A percentile compares a stretch with the other conserved stretches of the same genome.
These are phyloP conservation scores for Drosophila sturtevanti DNA, from an alignment of 1,140 invertebrate species.

Conservation along the genomic window DNA sequence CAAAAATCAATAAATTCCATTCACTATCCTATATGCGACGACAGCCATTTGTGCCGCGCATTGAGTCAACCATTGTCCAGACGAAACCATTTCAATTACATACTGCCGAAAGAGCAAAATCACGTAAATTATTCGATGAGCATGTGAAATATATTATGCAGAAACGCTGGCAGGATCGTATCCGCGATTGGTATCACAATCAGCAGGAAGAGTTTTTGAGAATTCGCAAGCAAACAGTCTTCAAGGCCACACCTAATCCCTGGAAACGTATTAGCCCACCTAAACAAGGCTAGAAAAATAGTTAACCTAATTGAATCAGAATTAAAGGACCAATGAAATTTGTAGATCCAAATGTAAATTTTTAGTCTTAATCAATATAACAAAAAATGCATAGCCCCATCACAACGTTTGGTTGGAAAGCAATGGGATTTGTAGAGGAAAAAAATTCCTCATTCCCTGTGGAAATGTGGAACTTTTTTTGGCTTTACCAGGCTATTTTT, in stretches of 20 bases:
- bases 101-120: slow-evolving; percentile 23
- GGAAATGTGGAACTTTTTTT: too few relatives aligned
- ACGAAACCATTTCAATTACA: slow-evolving; percentile 43
- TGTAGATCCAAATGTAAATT: background rate
- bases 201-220: slow-evolving; percentile 17
- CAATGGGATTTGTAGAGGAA: background rate
- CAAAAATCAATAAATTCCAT: slow-evolving; percentile 8
- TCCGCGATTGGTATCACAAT: background rate
- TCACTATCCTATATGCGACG: slow-evolving; percentile 15
- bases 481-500: too few relatives aligned
- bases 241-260: slow-evolving; percentile 56
- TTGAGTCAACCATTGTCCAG: slow-evolving; percentile 20
- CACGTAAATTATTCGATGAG: slow-evolving; percentile 36
- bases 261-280: slow-evolving; percentile 19
- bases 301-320: background rate
- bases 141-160: slow-evolving; percentile 6
- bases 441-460: too few relatives aligned
- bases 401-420: too few relatives aligned
- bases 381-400: too few relatives aligned
- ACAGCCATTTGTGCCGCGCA: slow-evolving; percentile 44
- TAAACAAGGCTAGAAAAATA: background rate
- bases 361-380: background rate
- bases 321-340: too few relatives aligned
- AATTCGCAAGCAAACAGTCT: slow-evolving; percentile 41
- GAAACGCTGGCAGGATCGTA: background rate